Evolutionary conservation across 2,113 vertebrate species (phyloP).

Genomic region (Bos indicus): DNA sequence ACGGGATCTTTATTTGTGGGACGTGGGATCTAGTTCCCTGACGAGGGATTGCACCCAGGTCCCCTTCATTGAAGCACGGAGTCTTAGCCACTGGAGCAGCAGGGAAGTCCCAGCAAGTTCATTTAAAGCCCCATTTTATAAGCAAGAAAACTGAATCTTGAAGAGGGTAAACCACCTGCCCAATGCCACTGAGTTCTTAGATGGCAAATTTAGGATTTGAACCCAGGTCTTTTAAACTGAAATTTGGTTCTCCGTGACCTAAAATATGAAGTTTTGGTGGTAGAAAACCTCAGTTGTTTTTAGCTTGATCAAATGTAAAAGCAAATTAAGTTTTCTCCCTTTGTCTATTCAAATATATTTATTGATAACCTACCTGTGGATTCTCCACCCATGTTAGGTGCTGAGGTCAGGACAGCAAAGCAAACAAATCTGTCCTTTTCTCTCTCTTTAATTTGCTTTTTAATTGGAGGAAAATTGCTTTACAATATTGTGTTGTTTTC

Average conservation of each 20-base stretch:
- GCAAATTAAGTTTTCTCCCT: background rate
- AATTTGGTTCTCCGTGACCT: background rate
- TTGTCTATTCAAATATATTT: background rate
- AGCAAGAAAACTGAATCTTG: background rate
- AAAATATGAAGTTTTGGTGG: background rate
- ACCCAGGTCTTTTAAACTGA: background rate
- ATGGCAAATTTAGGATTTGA: background rate
- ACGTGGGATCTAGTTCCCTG: background rate
- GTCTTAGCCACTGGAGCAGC: background rate
- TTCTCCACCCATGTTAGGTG: background rate
- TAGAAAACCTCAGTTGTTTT: background rate
- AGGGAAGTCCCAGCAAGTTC: background rate
- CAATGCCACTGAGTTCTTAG: background rate
- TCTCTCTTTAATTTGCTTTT: background rate
- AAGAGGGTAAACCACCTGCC: background rate
- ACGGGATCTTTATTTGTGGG: background rate
- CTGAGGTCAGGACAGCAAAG: background rate
- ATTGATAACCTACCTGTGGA: background rate
- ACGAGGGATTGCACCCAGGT: background rate
- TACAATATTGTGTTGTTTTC: background rate
- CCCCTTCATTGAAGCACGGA: background rate
- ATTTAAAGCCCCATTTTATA: background rate
- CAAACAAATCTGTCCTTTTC: background rate
- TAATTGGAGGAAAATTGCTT: background rate
- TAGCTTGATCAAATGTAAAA: background rate